A percentile compares a stretch with the other conserved stretches of the same genome.
Conservation (phyloP, 2,797 vertebrate species). For the Vespertilio murinus region DNA sequence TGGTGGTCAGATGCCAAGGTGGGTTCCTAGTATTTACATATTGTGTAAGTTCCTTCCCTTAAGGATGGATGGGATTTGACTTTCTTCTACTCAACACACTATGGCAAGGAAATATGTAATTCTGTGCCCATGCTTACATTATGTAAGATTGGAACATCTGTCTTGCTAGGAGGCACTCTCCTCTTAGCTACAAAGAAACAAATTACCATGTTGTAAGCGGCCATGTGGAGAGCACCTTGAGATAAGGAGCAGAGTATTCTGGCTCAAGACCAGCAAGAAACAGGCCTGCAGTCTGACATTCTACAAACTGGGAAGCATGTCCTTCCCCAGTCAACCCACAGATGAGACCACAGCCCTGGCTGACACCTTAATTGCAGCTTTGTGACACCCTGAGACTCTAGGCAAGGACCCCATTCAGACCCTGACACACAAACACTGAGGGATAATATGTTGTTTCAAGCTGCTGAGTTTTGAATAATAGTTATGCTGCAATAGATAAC, state of each 20-base stretch:
- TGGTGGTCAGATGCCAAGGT: neutral
- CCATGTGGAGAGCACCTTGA: neutral
- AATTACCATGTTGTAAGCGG: neutral
- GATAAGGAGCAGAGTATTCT: neutral
- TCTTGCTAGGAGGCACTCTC: neutral
- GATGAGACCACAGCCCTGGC: neutral
- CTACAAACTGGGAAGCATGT: neutral
- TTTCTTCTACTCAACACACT: neutral
- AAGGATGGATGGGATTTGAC: neutral
- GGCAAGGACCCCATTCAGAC: neutral
- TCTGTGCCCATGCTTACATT: neutral
- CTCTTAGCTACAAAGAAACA: neutral
- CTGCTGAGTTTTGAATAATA: neutral
- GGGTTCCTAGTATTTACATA: neutral
- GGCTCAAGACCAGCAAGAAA: neutral
- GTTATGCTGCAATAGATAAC: neutral
- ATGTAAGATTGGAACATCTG: neutral
- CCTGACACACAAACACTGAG: neutral
- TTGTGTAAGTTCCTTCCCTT: neutral
- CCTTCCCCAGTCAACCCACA: neutral
- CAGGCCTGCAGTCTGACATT: neutral
- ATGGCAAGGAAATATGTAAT: neutral
- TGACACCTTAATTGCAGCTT: neutral
- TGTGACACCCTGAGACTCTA: neutral
- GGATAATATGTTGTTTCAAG: neutral